These are phyloP conservation scores for Onychomys leucogaster DNA, from an alignment of 2,797 vertebrate species.

Conservation along the genomic window DNA sequence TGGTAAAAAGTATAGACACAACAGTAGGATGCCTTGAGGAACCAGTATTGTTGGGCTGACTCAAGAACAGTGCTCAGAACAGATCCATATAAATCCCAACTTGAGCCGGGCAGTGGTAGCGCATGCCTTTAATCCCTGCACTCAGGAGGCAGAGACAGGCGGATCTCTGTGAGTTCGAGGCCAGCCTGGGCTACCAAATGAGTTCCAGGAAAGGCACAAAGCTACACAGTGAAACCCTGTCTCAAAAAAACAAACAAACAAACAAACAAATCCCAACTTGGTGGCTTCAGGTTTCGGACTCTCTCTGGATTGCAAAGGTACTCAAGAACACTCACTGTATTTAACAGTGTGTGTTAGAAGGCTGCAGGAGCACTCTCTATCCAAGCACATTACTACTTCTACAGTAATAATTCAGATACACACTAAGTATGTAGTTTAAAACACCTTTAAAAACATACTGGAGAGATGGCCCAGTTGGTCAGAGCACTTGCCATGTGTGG, in stretches of 20 bases:
- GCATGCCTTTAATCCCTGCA: too few species aligned
- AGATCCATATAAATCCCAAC: neutral
- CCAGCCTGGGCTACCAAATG: too few species aligned
- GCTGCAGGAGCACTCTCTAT: neutral
- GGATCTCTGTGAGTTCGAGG: too few species aligned
- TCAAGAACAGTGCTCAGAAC: neutral
- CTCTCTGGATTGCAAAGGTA: neutral
- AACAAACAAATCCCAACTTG: neutral
- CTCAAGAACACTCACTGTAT: neutral
- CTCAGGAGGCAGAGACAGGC: too few species aligned
- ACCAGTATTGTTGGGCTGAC: rapidly evolving
- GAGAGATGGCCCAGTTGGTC: neutral
- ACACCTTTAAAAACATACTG: neutral
- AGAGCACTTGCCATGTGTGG: neutral
- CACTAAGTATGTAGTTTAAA: neutral
- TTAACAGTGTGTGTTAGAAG: neutral
- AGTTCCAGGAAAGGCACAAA: too few species aligned
- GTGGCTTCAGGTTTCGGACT: neutral
- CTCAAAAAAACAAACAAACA: too few species aligned
- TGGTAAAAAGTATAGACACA: neutral
- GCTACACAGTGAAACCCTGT: too few species aligned
- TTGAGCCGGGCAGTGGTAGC: too few species aligned
- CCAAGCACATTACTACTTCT: slow-evolving; percentile 19
- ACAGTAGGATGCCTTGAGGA: rapidly evolving
- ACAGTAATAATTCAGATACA: neutral